Percentiles rank a stretch among this genome's conserved stretches.
phyloP scores from a whole-genome alignment of 2,113 vertebrate genomes.

The Vimba vimba region DNA sequence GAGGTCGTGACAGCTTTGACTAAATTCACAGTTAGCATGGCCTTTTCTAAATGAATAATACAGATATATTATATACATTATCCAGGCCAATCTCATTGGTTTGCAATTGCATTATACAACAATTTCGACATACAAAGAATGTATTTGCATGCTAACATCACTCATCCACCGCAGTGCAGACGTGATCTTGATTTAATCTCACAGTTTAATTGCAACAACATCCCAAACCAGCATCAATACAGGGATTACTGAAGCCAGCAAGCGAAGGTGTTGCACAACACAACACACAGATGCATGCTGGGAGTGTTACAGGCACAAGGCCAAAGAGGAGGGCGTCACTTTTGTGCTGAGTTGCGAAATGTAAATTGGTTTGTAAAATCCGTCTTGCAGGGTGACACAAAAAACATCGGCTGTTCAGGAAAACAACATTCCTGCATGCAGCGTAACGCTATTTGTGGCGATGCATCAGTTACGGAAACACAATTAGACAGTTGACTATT shows the following conservation, averaged over 20 bases:
- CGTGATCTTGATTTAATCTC: slow-evolving; percentile 16
- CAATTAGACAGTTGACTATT: not conserved
- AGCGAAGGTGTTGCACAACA: not conserved
- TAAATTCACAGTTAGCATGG: not conserved
- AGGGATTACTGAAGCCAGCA: not conserved
- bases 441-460: not conserved
- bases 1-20: not conserved
- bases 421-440: slow-evolving; percentile 16
- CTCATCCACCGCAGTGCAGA: not conserved
- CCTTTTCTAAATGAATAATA: not conserved
- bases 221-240: slow-evolving; percentile 6
- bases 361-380: slow-evolving; percentile 24
- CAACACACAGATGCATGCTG: not conserved
- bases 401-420: slow-evolving; percentile 7
- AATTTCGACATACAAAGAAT: not conserved
- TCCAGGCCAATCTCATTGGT: not conserved
- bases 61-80: not conserved
- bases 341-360: slow-evolving; percentile 31
- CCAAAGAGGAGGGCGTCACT: not conserved
- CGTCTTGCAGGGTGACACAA: slow-evolving; percentile 12
- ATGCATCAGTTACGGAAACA: not conserved
- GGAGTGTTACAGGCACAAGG: slow-evolving; percentile 3
- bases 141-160: not conserved
- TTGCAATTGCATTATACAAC: not conserved
- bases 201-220: not conserved